Evolutionary conservation across 1,140 invertebrate genomes (phyloP), one percentile per base, ranked within the genome.

Genomic region (Meteorus sp.): DNA sequence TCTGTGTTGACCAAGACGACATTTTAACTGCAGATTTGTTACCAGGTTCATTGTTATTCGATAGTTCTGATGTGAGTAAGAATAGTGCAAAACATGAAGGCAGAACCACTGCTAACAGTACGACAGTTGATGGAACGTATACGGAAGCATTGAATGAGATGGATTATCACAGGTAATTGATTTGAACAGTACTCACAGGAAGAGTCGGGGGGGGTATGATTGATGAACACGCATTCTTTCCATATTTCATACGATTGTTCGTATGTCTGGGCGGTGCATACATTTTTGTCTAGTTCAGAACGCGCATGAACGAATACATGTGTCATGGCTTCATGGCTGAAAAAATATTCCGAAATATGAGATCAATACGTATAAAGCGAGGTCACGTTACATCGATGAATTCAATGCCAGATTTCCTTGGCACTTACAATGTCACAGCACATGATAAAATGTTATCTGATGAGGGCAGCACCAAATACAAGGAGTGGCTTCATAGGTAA

Each of bases 221-320:
- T n/a, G n/a, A n/a, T n/a, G n/a, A n/a, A n/a, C n/a, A n/a, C n/a
- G n/a, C n/a, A n/a, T n/a, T n/a, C n/a, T n/a, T n/a, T n/a, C n/a
- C n/a, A n/a, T n/a, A n/a, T n/a, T n/a, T n/a, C n/a, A n/a, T n/a
- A n/a, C n/a, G n/a, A n/a, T n/a, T n/a, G n/a, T n/a, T n/a, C n/a
- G n/a, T n/a, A n/a, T n/a, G n/a, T n/a, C n/a, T n/a, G 27, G 4
- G 27, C 27, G 4, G 35, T 39, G 35, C 15, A 11, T 13, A 48
- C 20, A 23, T 9, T 3, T 41, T 23, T 27, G 1, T 19, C 8
- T 25, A 13, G 3, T 15, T 52, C 60, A 89, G 87, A 65, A 83
- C 83, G 70, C 85, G 83, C 78, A 89, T 89, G 85, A 88, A 88
- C 66, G 86, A 89, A 67, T 89, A 87, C 74, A 77, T 88, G 13